Base-by-base conservation (phyloP, 2,888 invertebrate species). In the Torymus auratus region DNA sequence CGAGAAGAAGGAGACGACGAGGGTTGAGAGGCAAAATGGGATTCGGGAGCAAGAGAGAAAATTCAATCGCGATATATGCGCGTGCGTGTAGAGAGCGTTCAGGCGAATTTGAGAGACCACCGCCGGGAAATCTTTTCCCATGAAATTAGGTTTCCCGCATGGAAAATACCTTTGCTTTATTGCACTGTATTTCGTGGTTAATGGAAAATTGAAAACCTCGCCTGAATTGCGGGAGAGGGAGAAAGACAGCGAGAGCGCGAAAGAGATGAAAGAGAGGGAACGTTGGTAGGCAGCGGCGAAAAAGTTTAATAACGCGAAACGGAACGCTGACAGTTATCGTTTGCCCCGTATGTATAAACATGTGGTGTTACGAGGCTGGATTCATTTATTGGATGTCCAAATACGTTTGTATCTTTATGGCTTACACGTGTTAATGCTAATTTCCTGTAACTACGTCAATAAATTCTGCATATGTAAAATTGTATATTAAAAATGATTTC, bases 31-130 rank as follows among this genome's bases (percentile, higher is more conserved):
- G 41, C 20, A 17, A 67, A 67, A n/a, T 50, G 20, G 56, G 20
- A 52, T 11, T 50, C 12, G 14, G 50, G 20, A 15, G 50, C 13
- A 23, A 13, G 53, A 69, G 41, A 15, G 55, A 76, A 41, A 60
- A 68, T 68, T 76, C 75, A 76, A 68, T 76, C 52, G 53, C 68
- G 61, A 76, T 76, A 17, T 55, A 55, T 61, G 17, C 52, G 15
- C 50, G 56, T 55, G 23, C 15, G 11, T 20, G 56, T 14, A n/a
- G 50, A 67, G 50, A 11, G 53, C 15, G 5, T 41, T 41, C 41
- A 41, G 7, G 52, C 14, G 20, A 52, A 60, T 15, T 11, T 15
- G 60, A 15, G 17, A n/a, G 53, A 5, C 17, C 52, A 60, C 41
- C 41, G 41, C 52, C 17, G n/a, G 64, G 23, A 61, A 68, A 68